phyloP scores from a whole-genome alignment of 2,797 vertebrate species.

The Prionace glauca region DNA sequence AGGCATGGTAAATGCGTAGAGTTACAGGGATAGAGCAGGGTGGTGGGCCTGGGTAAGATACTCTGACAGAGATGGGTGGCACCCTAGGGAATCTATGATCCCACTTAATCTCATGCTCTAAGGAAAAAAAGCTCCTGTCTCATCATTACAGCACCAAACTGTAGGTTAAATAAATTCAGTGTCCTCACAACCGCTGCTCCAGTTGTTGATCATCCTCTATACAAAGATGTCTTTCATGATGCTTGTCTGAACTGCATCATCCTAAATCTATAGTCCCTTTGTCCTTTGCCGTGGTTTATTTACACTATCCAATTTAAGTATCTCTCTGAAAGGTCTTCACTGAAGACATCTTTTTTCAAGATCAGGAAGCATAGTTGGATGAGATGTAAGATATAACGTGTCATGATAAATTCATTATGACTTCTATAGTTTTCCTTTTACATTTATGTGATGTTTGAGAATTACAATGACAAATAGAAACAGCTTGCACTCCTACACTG shows the following conservation, averaged over 20 bases:
- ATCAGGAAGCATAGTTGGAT: not conserved
- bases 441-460: not conserved
- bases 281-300: not conserved
- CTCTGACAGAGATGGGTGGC: too few relatives aligned
- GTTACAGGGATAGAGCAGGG: too few relatives aligned
- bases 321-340: not conserved
- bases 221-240: not conserved
- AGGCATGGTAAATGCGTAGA: too few relatives aligned
- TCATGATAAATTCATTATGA: not conserved
- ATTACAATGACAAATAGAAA: not conserved
- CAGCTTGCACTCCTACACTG: not conserved
- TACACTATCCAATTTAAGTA: not conserved
- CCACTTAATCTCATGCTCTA: not conserved
- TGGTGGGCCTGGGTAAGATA: too few relatives aligned
- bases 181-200: not conserved
- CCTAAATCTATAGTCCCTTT: not conserved
- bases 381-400: not conserved
- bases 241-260: too few relatives aligned
- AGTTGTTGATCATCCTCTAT: not conserved
- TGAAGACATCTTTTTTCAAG: not conserved
- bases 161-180: not conserved
- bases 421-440: not conserved
- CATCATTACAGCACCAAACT: not conserved
- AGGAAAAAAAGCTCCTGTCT: not conserved
- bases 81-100: too few relatives aligned